phyloP scores from a whole-genome alignment of 2,113 vertebrate species.

The Scopus umbretta region DNA sequence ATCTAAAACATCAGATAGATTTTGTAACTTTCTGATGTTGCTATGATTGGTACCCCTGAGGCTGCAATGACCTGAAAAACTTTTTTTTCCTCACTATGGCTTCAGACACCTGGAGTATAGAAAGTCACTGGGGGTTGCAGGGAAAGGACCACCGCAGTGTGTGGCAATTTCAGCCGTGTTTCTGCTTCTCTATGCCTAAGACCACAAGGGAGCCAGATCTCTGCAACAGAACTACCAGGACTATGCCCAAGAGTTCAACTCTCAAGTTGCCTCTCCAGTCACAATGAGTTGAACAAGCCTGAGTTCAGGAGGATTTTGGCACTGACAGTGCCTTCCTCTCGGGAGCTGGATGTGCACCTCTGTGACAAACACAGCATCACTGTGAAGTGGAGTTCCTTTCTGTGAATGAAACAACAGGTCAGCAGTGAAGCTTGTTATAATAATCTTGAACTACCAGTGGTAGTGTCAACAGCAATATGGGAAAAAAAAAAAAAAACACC shows the following conservation, averaged over 20 bases:
- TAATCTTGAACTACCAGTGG: neutral
- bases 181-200: neutral
- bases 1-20: neutral
- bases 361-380: neutral
- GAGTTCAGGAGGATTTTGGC: neutral
- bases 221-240: neutral
- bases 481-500: too few species aligned
- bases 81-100: neutral
- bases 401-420: rapidly evolving
- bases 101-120: neutral
- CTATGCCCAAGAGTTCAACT: neutral
- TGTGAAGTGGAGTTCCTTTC: neutral
- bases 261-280: neutral
- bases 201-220: neutral
- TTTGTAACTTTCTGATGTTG: neutral
- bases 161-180: neutral
- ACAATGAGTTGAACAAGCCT: neutral
- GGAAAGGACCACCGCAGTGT: neutral
- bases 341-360: neutral
- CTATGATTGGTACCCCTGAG: neutral
- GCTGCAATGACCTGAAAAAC: neutral
- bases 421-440: neutral
- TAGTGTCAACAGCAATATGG: neutral
- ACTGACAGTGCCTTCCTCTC: neutral
- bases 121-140: neutral